A percentile compares a stretch with the other conserved stretches of the same genome.
Evolutionary conservation across 2,888 invertebrate genomes (phyloP).

Genomic region (Drosophila paracracens): DNA sequence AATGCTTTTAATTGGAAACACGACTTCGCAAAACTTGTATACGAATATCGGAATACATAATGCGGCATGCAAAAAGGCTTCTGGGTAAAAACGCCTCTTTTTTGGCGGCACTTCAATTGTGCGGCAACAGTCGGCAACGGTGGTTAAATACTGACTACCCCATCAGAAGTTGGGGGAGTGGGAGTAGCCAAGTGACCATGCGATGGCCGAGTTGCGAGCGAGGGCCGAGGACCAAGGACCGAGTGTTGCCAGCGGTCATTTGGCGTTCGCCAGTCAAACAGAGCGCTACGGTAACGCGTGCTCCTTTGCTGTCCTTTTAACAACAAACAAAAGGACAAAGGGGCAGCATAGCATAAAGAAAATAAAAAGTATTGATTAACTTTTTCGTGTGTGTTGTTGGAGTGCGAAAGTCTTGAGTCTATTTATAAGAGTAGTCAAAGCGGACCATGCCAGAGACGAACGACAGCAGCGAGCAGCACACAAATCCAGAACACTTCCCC

Average conservation of each 20-base stretch:
- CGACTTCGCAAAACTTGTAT: slow-evolving; percentile 15
- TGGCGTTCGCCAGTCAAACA: slow-evolving; percentile 77
- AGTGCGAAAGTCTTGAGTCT: slow-evolving; percentile 5
- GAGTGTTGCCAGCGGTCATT: slow-evolving; percentile 80
- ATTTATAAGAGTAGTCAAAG: slow-evolving; percentile 17
- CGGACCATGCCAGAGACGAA: slow-evolving; percentile 56
- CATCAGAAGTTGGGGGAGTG: slow-evolving; percentile 26
- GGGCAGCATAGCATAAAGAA: slow-evolving; percentile 38
- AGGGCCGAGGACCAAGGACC: slow-evolving; percentile 32
- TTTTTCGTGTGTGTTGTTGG: slow-evolving; percentile 40
- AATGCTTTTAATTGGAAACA: slow-evolving; percentile 69
- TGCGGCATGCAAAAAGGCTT: slow-evolving; percentile 54
- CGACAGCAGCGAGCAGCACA: slow-evolving; percentile 60
- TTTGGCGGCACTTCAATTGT: slow-evolving; percentile 54
- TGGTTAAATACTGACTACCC: slow-evolving; percentile 23
- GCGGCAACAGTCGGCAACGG: slow-evolving; percentile 46
- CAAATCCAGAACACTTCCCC: slow-evolving; percentile 72
- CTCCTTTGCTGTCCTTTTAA: slow-evolving; percentile 51
- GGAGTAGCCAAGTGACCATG: slow-evolving; percentile 47
- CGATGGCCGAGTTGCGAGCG: slow-evolving; percentile 52
- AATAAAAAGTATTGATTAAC: slow-evolving; percentile 71
- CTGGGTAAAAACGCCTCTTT: slow-evolving; percentile 36
- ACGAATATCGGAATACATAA: slow-evolving; percentile 51
- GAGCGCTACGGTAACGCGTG: slow-evolving; percentile 67
- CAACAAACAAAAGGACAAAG: slow-evolving; percentile 30